Evolutionary conservation across 2,888 invertebrate species (phyloP).

Genomic region (Noctua fimbriata): DNA sequence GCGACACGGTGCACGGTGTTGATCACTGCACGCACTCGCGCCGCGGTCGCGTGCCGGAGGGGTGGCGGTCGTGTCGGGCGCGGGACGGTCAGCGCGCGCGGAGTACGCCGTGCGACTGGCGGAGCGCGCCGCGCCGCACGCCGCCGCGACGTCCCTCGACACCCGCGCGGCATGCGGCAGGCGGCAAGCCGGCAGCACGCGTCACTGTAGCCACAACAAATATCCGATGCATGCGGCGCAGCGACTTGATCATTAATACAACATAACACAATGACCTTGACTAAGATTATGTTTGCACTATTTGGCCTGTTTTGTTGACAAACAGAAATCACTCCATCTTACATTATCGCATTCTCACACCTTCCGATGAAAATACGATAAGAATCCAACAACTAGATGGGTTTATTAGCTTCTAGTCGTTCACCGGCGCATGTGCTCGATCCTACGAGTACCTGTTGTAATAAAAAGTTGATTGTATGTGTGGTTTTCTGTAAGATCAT

Average conservation of each 20-base stretch:
- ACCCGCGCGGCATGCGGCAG: conserved; percentile 2
- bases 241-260: not conserved
- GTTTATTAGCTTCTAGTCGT: not conserved
- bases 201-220: conserved; percentile 12
- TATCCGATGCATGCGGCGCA: conserved; percentile 27
- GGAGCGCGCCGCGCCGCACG: conserved; percentile 29
- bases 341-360: not conserved
- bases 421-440: not conserved
- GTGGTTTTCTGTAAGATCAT: not conserved
- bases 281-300: no score
- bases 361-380: not conserved
- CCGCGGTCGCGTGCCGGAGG: not conserved
- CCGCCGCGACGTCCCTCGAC: not conserved
- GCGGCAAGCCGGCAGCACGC: not conserved
- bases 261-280: not conserved
- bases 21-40: conserved; percentile 19
- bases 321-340: not conserved
- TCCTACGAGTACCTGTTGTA: not conserved
- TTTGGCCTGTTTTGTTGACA: not conserved
- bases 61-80: conserved; percentile 8
- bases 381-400: not conserved
- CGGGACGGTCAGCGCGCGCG: conserved; percentile 51
- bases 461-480: not conserved
- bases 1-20: conserved; percentile 3
- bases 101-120: conserved; percentile 52